phyloP scores from a whole-genome alignment of 2,888 invertebrate species.

The Pseudanteris insignis region DNA sequence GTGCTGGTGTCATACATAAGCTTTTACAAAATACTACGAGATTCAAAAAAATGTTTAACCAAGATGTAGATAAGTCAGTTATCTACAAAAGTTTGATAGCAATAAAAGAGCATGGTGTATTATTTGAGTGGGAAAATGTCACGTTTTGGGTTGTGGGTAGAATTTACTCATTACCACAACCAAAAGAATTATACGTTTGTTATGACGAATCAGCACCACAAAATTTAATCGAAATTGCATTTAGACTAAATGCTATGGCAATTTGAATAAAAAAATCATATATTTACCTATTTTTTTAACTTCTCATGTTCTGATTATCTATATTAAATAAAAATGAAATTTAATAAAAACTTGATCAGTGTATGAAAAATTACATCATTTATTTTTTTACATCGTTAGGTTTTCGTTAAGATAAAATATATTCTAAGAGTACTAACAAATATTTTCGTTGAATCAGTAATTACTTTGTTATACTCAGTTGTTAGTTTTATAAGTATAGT shows the following conservation, averaged over 20 bases:
- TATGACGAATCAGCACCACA: slow-evolving; percentile 87
- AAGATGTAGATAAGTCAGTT: slow-evolving; percentile 68
- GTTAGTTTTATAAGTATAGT: too few species aligned
- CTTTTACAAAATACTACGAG: slow-evolving; percentile 76
- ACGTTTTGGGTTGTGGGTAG: slow-evolving; percentile 85
- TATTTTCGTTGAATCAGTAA: too few species aligned
- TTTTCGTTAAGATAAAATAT: too few species aligned
- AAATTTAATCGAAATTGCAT: slow-evolving; percentile 89
- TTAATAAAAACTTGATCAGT: neutral
- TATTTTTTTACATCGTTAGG: too few species aligned
- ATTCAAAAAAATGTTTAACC: slow-evolving; percentile 71
- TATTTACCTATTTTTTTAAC: too few species aligned
- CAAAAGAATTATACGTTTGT: slow-evolving; percentile 86
- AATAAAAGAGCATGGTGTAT: slow-evolving; percentile 84
- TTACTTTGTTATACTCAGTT: too few species aligned
- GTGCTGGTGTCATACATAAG: slow-evolving; percentile 78
- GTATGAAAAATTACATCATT: too few species aligned
- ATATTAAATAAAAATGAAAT: too few species aligned
- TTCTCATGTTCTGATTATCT: too few species aligned
- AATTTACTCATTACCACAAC: slow-evolving; percentile 79
- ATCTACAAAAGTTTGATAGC: slow-evolving; percentile 80
- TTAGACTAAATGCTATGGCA: slow-evolving; percentile 72
- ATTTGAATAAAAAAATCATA: neutral
- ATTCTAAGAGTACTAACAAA: too few species aligned
- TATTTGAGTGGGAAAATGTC: slow-evolving; percentile 75